Evolutionary conservation across 1,140 invertebrate species (phyloP), one percentile per base, ranked within the genome.

Genomic region (Drosophila arizonae): DNA sequence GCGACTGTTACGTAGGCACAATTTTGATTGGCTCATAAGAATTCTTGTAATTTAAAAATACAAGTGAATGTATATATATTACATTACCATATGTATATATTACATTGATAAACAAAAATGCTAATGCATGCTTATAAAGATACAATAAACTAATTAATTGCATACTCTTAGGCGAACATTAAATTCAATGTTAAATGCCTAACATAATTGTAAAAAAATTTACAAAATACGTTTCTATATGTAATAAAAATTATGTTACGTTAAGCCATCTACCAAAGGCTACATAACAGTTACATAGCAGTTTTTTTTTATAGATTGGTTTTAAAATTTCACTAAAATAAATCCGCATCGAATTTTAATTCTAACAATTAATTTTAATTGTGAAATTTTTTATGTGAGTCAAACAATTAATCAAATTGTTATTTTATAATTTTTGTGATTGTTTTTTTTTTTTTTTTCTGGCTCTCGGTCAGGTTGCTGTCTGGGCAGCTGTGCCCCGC

Each of bases 151-250:
- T n/a, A 5, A 39, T 24, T 9, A 33, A 30, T 63, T 56, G 67
- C 58, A 55, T 63, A 30, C 52, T 70, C 17, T 56, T 54, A 13
- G 67, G 67, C 52, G 28, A 26, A 39, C 21, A 11, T 5, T 21
- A 39, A 39, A 36, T 36, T 21, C n/a, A 15, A 15, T 24, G 6
- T 33, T 15, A 3, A 55, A 36, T 15, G 10, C 11, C 10, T 10
- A 33, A 33, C 28, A 30, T 3, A 30, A 6, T 4, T 30, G 1
- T 30, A 30, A 30, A 1, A 1, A 26, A 6, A 30, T 39, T 36
- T 17, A 21, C 0, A 55, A 11, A 4, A 17, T 36, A 9, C 9
- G 8, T 8, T 36, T 24, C 21, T 24, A 24, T 24, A 2, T 24
- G 2, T 3, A 24, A 24, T 24, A 24, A 0, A 24, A 24, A 24